phyloP scores from a whole-genome alignment of 2,888 invertebrate species.

The Ophioninae sp. region DNA sequence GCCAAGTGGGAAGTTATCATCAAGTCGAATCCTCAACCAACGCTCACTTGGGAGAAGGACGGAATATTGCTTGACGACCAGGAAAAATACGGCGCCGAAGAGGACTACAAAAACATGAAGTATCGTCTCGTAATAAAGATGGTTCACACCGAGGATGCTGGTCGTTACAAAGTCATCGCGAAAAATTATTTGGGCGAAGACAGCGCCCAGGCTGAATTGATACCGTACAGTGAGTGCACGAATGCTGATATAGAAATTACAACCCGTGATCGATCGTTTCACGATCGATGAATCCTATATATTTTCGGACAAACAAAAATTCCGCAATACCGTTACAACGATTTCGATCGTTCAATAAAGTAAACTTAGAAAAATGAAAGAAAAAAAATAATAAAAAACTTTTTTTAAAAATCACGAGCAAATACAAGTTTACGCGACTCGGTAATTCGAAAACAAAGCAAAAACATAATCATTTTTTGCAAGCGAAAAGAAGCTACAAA shows the following conservation, averaged over 20 bases:
- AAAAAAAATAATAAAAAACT: too few species aligned
- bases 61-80: constrained; percentile 84
- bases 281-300: too few species aligned
- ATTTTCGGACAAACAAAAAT: too few species aligned
- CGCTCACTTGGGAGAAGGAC: constrained; percentile 90
- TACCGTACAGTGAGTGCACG: constrained; percentile 86
- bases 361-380: too few species aligned
- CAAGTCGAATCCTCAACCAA: constrained; percentile 94
- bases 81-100: constrained; percentile 83
- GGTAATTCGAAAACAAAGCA: too few species aligned
- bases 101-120: constrained; percentile 85
- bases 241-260: too few species aligned
- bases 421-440: too few species aligned
- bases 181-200: constrained; percentile 90
- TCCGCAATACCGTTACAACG: too few species aligned
- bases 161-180: constrained; percentile 90
- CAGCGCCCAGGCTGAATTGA: constrained; percentile 86
- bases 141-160: constrained; percentile 88
- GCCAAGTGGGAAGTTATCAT: constrained; percentile 91
- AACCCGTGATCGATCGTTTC: too few species aligned
- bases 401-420: too few species aligned
- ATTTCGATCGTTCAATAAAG: too few species aligned
- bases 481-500: too few species aligned
- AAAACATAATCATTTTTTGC: neutral
- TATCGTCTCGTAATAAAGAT: constrained; percentile 89